Conservation (phyloP, 2,888 invertebrate genomes). For the Magallana nippona region DNA sequence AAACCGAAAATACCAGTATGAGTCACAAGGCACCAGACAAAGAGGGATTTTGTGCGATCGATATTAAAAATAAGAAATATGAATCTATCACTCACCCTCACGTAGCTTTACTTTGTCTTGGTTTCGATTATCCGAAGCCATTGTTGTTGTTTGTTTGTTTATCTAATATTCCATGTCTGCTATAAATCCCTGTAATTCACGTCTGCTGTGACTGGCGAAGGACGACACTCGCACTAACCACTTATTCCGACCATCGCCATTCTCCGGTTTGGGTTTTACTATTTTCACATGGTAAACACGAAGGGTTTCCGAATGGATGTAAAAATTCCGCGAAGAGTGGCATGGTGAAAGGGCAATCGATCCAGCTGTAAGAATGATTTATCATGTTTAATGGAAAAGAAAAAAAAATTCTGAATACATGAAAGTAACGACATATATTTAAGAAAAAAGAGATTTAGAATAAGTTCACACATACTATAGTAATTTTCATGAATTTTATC, state of each 20-base stretch:
- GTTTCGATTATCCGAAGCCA: conserved; percentile 43
- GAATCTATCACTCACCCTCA: conserved; percentile 37
- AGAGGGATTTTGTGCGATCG: conserved; percentile 13
- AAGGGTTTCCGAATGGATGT: conserved; percentile 1
- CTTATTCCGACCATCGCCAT: conserved; percentile 8
- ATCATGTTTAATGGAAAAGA: too few species aligned
- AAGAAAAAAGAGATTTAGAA: background rate
- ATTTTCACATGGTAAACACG: background rate
- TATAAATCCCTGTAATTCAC: background rate
- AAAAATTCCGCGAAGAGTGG: conserved; percentile 24
- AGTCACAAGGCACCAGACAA: conserved; percentile 33
- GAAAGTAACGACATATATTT: background rate
- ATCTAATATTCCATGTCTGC: background rate
- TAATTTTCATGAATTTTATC: too few species aligned
- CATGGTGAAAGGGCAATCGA: background rate
- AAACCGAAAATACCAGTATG: conserved; percentile 24
- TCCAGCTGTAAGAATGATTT: too few species aligned
- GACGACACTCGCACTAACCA: background rate
- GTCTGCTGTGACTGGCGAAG: background rate
- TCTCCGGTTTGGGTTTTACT: conserved; percentile 20
- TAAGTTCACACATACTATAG: background rate
- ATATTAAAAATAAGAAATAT: conserved; percentile 20
- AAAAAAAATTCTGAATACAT: too few species aligned
- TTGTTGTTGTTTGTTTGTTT: conserved; percentile 6
- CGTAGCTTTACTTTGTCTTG: conserved; percentile 42